Percentiles rank a stretch among this genome's conserved stretches.
These are phyloP conservation scores for Silurus asotus DNA, from an alignment of 2,113 vertebrate genomes.

Conservation along the genomic window DNA sequence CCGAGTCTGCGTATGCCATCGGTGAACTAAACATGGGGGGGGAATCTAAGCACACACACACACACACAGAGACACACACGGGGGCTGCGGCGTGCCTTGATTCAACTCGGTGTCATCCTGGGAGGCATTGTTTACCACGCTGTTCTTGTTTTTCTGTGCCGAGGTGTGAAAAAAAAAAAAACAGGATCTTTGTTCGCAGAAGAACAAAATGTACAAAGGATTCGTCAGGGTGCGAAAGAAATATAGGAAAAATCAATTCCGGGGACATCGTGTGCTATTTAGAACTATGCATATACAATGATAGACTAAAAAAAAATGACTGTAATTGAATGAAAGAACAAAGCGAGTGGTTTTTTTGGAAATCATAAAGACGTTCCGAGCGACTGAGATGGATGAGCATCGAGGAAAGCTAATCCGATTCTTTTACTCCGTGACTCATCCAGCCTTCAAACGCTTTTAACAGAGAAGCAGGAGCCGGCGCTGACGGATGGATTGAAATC, in stretches of 20 bases:
- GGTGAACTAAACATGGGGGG: constrained; percentile 56
- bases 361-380: constrained; percentile 54
- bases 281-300: not conserved
- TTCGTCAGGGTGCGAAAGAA: not conserved
- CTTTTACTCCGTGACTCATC: not conserved
- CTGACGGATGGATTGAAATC: not conserved
- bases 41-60: constrained; percentile 36
- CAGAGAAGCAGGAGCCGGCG: not conserved
- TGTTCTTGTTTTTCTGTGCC: constrained; percentile 64
- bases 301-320: no score
- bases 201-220: constrained; percentile 8
- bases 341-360: constrained; percentile 50
- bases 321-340: constrained; percentile 43
- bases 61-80: constrained; percentile 16
- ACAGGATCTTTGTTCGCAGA: not conserved
- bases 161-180: constrained; percentile 61
- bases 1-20: constrained; percentile 62
- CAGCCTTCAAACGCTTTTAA: not conserved
- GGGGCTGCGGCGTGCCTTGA: not conserved
- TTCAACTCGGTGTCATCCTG: constrained; percentile 22
- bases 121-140: constrained; percentile 64
- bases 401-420: constrained; percentile 47
- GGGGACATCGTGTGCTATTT: not conserved
- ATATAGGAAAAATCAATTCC: not conserved
- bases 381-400: constrained; percentile 28